Evolutionary conservation across 2,113 vertebrate genomes (phyloP).

Genomic region (Aphelocoma coerulescens): DNA sequence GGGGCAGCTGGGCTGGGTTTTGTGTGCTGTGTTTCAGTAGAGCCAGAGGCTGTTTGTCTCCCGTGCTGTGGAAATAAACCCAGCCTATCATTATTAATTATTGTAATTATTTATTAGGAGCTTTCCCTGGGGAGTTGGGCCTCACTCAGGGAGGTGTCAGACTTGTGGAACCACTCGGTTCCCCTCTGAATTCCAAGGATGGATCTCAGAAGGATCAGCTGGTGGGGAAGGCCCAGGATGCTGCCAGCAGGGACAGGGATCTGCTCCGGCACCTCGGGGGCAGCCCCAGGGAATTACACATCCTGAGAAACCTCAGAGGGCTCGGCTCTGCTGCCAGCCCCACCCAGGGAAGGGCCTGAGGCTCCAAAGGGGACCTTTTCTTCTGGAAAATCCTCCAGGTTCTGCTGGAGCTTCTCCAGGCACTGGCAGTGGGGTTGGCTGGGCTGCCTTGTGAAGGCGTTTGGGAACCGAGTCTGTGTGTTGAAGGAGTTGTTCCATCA

Average conservation of each 20-base stretch:
- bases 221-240: background rate
- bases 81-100: background rate
- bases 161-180: rapidly evolving
- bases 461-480: background rate
- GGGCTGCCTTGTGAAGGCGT: background rate
- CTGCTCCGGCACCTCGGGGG: background rate
- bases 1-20: background rate
- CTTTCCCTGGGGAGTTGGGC: background rate
- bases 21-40: background rate
- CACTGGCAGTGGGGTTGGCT: background rate
- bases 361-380: background rate
- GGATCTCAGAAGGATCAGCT: background rate
- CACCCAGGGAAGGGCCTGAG: background rate
- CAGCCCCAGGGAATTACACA: rapidly evolving
- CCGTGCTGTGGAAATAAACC: background rate
- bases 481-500: background rate
- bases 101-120: background rate
- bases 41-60: background rate
- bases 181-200: background rate
- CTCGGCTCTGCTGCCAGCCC: background rate
- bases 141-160: background rate
- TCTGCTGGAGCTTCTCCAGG: background rate
- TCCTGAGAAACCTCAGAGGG: background rate
- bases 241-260: background rate
- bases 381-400: background rate